Evolutionary conservation across 2,888 invertebrate species (phyloP).

Genomic region (Caenorhabditis sp.): DNA sequence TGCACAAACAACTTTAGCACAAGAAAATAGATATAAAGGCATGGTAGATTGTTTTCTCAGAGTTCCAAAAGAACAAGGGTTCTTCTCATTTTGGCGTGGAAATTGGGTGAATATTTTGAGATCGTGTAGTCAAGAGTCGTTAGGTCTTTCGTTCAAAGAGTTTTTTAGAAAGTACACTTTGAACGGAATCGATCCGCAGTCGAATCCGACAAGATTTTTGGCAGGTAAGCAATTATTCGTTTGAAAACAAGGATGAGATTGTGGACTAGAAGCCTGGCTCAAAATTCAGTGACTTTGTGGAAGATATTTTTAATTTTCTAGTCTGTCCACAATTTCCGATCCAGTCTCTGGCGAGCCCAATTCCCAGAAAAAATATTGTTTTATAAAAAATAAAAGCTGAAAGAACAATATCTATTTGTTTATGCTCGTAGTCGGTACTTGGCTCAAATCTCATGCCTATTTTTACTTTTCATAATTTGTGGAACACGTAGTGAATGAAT

Average conservation of each 20-base stretch:
- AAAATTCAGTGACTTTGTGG: too few species aligned
- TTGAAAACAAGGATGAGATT: too few species aligned
- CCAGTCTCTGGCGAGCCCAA: too few species aligned
- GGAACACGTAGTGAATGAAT: neutral
- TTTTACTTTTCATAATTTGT: too few species aligned
- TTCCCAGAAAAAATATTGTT: too few species aligned
- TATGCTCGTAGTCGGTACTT: too few species aligned
- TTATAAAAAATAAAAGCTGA: too few species aligned
- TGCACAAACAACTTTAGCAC: constrained; percentile 80
- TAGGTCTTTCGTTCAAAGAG: constrained; percentile 69
- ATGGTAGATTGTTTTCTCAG: constrained; percentile 73
- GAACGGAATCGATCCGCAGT: constrained; percentile 52
- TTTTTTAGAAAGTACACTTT: constrained; percentile 61
- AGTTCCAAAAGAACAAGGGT: constrained; percentile 69
- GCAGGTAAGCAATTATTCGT: constrained; percentile 39
- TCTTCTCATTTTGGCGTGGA: constrained; percentile 74
- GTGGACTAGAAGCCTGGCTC: too few species aligned
- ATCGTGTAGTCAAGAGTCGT: constrained; percentile 69
- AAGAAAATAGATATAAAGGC: constrained; percentile 88
- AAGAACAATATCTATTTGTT: too few species aligned
- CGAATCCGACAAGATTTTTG: constrained; percentile 42
- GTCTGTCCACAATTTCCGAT: too few species aligned
- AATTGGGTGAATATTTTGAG: constrained; percentile 74
- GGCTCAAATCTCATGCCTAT: too few species aligned
- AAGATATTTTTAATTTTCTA: too few species aligned